Evolutionary conservation across 2,797 vertebrate genomes (phyloP).

Genomic region (Diplodus sargus): DNA sequence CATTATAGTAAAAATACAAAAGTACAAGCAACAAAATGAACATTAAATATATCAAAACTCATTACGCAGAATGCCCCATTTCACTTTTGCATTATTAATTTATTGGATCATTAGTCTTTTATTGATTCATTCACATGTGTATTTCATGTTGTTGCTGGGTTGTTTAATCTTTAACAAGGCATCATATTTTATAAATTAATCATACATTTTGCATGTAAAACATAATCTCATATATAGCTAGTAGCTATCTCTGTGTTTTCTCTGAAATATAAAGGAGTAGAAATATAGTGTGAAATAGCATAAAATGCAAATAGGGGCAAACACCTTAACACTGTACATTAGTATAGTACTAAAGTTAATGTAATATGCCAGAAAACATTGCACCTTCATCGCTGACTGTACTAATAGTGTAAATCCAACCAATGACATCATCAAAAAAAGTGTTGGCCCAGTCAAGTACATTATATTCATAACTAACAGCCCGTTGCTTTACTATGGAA

Average conservation of each 20-base stretch:
- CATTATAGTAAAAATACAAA: neutral
- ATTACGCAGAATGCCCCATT: neutral
- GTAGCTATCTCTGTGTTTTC: neutral
- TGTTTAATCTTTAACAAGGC: neutral
- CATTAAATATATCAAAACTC: neutral
- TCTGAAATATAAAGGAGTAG: too few relatives aligned
- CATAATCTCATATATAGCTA: neutral
- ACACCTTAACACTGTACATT: too few relatives aligned
- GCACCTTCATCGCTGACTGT: neutral
- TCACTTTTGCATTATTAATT: neutral
- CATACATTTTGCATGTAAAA: conserved; percentile 1
- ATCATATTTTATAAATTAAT: neutral
- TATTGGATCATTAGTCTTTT: neutral
- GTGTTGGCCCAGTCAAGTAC: neutral
- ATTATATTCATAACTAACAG: neutral
- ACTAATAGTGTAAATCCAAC: neutral
- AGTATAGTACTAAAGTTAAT: neutral
- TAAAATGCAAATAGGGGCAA: too few relatives aligned
- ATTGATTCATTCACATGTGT: neutral
- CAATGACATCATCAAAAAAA: neutral
- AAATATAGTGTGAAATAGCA: too few relatives aligned
- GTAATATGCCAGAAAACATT: neutral
- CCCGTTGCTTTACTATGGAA: neutral
- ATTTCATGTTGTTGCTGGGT: neutral
- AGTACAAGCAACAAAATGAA: neutral